Evolutionary conservation across 2,888 invertebrate genomes (phyloP), one percentile per base, ranked within the genome.

Genomic region (Cephus sareptanus): DNA sequence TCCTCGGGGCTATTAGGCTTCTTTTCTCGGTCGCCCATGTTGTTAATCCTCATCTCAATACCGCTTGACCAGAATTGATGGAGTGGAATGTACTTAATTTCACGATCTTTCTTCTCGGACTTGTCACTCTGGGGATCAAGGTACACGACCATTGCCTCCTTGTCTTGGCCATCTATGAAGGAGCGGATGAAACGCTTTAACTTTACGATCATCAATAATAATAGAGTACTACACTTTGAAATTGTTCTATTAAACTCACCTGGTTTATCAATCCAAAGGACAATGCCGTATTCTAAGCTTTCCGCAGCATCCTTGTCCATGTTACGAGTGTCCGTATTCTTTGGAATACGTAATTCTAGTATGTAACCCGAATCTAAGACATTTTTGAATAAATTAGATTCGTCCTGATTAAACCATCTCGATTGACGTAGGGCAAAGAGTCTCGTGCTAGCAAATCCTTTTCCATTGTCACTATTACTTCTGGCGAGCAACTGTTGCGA

Each of bases 11-110:
- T 93, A 91, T 95, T 94, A 69, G 95, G 94, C 75, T 93, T 92
- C 89, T 95, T 94, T 87, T 94, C 94, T 88, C 95, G 95, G 91
- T 96, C 96, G 85, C 94, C 94, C 87, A 95, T 94, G 88, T 96
- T 96, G 91, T 95, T 95, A 88, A 96, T 96, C 85, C 95, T 93
- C 88, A 96, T 93, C 86, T 94, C 93, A 85, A 94, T 94, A 86
- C 94, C 94, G 85, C 94, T 93, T 85, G 94, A 94, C 96, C 96
- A 96, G 89, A 95, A 95, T 82, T 94, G 94, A 89, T 93, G 92
- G 88, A 96, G 91, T 82, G 94, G 93, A 84, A 31, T 69, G 37
- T 34, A 77, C 37, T 73, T 73, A 12, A 77, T 35, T 78, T 23
- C 68, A 33, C 75, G 40, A 35, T 11, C 69, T n/a, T 31, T n/a